Evolutionary conservation across 1,140 invertebrate genomes (phyloP), one percentile per base, ranked within the genome.

Genomic region (Hypothenemus hampei): DNA sequence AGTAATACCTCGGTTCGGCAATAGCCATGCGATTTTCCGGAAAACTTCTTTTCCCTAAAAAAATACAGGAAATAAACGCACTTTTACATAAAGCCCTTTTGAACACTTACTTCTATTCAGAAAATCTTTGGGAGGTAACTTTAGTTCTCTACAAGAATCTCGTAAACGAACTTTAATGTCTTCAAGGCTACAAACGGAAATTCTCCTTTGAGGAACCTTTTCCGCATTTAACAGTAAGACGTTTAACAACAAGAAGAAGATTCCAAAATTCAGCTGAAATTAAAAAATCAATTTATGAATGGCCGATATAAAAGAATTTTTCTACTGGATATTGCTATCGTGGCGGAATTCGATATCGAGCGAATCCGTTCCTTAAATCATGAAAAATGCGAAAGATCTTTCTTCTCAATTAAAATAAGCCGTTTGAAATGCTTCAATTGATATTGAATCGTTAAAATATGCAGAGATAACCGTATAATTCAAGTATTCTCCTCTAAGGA

Each of bases 21-120:
- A 36, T 15, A 23, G 7, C 18, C 36, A 36, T 3, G 5, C 18
- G 20, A 35, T 4, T 36, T 3, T 19, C 18, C 4, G 31, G 20
- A 4, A n/a, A 48, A 33, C 31, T 18, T n/a, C 45, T 18, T 48
- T 15, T 45, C 15, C 19, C 45, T 48, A 29, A 45, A 40, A 45
- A 37, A 37, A 37, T 37, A 16, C 16, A 45, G 3, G 16, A 24
- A 6, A 26, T 45, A 26, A 29, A 45, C 13, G 13, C 3, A 31
- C 13, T 31, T 31, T 31, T 31, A 11, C 10, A 1, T 8, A 31
- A 8, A 31, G 13, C 10, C 10, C 10, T 11, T 31, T 11, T 31
- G 1, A 31, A 11, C 10, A 2, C 26, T 13, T 31, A 31, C 26
- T 31, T 31, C 26, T 31, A 15, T 37, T n/a, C 11, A 11, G 7